These are phyloP conservation scores for Otus sunia DNA, from an alignment of 2,113 vertebrate species.

Conservation along the genomic window DNA sequence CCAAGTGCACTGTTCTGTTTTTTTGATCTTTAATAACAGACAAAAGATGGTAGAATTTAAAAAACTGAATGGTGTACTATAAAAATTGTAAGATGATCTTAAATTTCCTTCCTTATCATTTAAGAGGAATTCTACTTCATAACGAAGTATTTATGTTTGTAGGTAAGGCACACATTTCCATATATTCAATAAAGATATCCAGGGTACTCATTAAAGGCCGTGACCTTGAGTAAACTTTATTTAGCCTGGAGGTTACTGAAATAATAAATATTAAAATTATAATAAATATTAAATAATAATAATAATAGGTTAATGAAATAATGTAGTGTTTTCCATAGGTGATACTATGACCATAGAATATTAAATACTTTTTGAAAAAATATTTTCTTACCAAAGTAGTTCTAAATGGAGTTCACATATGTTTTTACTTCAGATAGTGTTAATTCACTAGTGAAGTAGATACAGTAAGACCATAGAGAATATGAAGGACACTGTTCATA, in stretches of 20 bases:
- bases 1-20: not conserved
- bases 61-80: not conserved
- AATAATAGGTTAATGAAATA: no score
- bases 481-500: accelerated
- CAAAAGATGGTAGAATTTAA: not conserved
- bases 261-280: no score
- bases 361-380: not conserved
- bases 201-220: slow-evolving; percentile 11
- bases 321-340: not conserved
- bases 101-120: not conserved
- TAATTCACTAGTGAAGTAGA: not conserved
- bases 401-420: not conserved
- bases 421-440: not conserved
- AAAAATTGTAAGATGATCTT: not conserved
- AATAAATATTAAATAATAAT: no score
- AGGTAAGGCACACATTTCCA: not conserved
- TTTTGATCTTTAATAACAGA: not conserved
- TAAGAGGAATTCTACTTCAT: not conserved
- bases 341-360: not conserved
- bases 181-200: not conserved
- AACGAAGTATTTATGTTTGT: not conserved
- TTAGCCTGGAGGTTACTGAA: slow-evolving; percentile 3
- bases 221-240: not conserved
- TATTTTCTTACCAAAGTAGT: not conserved
- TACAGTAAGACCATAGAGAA: not conserved